Evolutionary conservation across 2,113 vertebrate genomes (phyloP), one percentile per base, ranked within the genome.

Genomic region (Nettapus auritus): DNA sequence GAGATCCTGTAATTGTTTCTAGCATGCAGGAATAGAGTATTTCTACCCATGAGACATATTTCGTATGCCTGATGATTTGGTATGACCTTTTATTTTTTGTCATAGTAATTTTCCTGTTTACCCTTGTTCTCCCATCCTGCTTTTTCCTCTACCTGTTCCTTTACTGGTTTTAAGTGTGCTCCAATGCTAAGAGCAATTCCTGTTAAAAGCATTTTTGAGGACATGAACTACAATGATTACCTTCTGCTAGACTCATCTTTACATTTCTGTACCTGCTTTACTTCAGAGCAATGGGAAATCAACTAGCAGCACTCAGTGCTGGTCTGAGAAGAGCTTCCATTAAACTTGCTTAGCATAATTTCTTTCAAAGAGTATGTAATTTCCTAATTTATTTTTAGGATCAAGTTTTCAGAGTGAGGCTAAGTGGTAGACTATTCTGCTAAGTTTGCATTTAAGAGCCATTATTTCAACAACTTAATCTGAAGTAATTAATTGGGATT

Each of bases 111-210:
- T 80, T 73, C 12, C 15, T 69, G 6, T 42, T 74, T 66, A 40
- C 26, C 8, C 64, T 71, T 75, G 21, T 5, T 76, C 10, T 70
- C 29, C 7, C 52, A 83, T 69, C 4, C 6, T 14, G 1, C 2
- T 13, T 25, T 26, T 8, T 36, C 6, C 9, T 7, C 8, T 50
- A 0, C 6, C 57, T 22, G 2, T 9, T 77, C 6, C 9, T 60
- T 73, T 63, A 74, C 5, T 53, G 4, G 50, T 13, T 70, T 53
- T 46, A 44, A 50, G 56, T 50, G 3, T 52, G 8, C 6, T 73
- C 48, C 33, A 68, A 84, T 85, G 8, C 25, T 64, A 55, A 44
- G 22, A 34, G 2, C 17, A 36, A 13, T 22, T 5, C 21, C 9
- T 3, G 1, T n/a, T 75, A 52, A 81, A 62, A 25, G 57, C 6